These are phyloP conservation scores for Polyergus mexicanus DNA, from an alignment of 1,140 invertebrate species.

Conservation along the genomic window DNA sequence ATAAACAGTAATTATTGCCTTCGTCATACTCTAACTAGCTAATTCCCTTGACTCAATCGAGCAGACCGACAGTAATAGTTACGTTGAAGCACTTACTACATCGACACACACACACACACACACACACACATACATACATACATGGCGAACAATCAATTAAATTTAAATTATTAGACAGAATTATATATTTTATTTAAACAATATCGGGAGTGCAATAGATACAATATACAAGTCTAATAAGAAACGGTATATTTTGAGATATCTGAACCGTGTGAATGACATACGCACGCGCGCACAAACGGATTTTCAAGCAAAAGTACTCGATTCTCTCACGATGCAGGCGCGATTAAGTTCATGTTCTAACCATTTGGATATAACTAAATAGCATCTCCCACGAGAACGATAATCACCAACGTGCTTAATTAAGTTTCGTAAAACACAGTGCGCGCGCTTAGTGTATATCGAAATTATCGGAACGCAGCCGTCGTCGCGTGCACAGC, in stretches of 20 bases:
- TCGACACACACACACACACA: no score
- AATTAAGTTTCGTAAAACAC: slow-evolving; percentile 62
- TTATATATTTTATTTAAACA: slow-evolving; percentile 2
- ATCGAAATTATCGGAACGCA: slow-evolving; percentile 51
- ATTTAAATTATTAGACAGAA: slow-evolving; percentile 18
- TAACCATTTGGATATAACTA: slow-evolving; percentile 15
- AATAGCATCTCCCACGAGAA: background rate
- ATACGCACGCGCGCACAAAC: no score
- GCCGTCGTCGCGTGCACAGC: slow-evolving; percentile 19
- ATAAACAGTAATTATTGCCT: slow-evolving; percentile 76
- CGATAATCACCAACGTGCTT: slow-evolving; percentile 37
- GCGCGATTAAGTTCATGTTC: slow-evolving; percentile 1
- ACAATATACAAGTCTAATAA: background rate
- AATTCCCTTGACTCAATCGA: slow-evolving; percentile 56
- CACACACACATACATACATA: no score
- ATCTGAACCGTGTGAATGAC: background rate
- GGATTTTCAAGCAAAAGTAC: slow-evolving; percentile 16
- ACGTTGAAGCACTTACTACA: background rate
- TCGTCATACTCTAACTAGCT: slow-evolving; percentile 71
- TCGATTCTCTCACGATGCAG: slow-evolving; percentile 20
- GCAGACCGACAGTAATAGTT: slow-evolving; percentile 18
- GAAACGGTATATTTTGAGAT: background rate
- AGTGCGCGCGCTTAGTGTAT: slow-evolving; percentile 11
- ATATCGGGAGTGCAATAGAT: background rate
- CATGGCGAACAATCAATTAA: slow-evolving; percentile 16